Evolutionary conservation across 2,888 invertebrate genomes (phyloP), one percentile per base, ranked within the genome.

Genomic region (Eudemis profundana): DNA sequence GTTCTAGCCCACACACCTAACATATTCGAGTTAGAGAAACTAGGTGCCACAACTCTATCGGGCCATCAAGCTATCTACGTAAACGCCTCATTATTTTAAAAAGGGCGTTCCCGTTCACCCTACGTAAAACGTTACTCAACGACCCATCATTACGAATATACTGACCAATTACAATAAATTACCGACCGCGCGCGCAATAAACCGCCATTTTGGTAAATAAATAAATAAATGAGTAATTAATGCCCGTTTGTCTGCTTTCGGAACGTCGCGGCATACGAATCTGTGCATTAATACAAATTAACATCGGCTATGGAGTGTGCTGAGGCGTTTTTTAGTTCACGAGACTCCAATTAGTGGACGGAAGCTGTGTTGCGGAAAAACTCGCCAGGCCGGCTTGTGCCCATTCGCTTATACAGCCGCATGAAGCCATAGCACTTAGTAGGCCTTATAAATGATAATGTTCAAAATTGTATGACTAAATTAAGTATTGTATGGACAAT

Each of bases 151-250:
- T 84, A 78, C 84, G 81, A 80, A 83, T 84, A 78, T 84, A 83
- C 74, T 76, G 80, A 84, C 83, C 89, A 90, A 90, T 90, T 86
- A 89, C 83, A 85, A 89, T 90, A 90, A 89, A 87, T 88, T 84
- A 85, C 81, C 73, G 74, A 72, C 76, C 75, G 73, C 76, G 77
- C 75, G 51, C 51, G 84, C 74, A 85, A 85, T 86, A 86, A 86
- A 82, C 81, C 71, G 82, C 87, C 88, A 84, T 88, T 89, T 90
- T 86, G 80, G 85, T 82, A 83, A 83, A 84, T 85, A 87, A 86
- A 84, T 79, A 86, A 86, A 86, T 85, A 83, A 87, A 87, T 86
- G 81, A 82, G 85, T 86, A 90, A 89, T 90, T 88, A 90, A 90
- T 82, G 85, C 73, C 72, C 70, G 72, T 70, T 70, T 69, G 72